Base-by-base conservation (phyloP, 1,140 invertebrate genomes). In the Samia ricini region DNA sequence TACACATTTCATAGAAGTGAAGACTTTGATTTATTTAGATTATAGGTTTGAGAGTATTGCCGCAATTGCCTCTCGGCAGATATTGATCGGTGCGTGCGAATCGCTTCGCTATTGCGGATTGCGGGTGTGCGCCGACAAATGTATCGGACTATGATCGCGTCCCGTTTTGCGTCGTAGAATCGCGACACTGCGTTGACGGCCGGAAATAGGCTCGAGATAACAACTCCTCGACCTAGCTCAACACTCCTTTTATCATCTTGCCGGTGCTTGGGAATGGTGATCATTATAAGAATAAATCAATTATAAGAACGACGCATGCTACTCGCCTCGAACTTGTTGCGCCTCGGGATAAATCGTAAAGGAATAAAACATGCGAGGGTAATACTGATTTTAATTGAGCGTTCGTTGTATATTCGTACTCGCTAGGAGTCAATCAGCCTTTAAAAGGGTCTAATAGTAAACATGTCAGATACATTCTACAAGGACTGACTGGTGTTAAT, bases 191-290 rank as follows among this genome's bases (percentile, higher is more conserved):
- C 76, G 58, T 68, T 86, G 83, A 87, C 79, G 85, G 86, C 86
- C 86, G 86, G 86, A 89, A 89, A 89, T 88, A 86, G 77, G 79
- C 66, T 71, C 64, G 69, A 68, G 86, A 89, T 89, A 89, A 87
- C 79, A 81, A 87, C 80, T 88, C 79, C 77, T 80, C 79, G 76
- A 74, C 67, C 76, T 76, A 61, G 69, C 76, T 70, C 73, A 71
- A 75, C 68, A 77, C 76, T 76, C 72, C 80, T 81, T 48, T 85
- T 86, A 86, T 83, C 84, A 81, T 78, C 74, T 64, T 69, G 68
- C 75, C 74, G 80, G 66, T 51, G 54, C 76, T 79, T 77, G 83
- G 68, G 77, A 85, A 87, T 83, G 74, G 72, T 64, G 79, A 80
- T 87, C 81, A 85, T 87, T 88, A 87, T 74, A 82, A 68, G 71